Evolutionary conservation across 2,797 vertebrate species (phyloP).

Genomic region (Hoplostethus mediterraneus): DNA sequence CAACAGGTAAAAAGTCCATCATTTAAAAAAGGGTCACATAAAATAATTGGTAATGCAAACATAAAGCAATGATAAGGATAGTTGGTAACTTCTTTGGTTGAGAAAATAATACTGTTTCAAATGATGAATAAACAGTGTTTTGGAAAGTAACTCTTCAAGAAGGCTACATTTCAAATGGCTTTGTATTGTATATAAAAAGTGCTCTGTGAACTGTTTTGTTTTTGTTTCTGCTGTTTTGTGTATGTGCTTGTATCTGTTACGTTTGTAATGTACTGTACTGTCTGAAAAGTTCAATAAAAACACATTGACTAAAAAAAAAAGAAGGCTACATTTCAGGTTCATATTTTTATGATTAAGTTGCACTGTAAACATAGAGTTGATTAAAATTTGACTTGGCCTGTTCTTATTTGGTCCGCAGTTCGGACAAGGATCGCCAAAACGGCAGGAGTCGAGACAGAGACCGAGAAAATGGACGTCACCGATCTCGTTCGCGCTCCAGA

Average conservation of each 20-base stretch:
- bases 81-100: neutral
- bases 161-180: neutral
- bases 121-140: neutral
- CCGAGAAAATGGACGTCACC: conserved; percentile 42
- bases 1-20: conserved; percentile 65
- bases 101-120: neutral
- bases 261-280: too few species aligned
- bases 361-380: neutral
- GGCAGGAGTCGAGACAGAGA: conserved; percentile 80
- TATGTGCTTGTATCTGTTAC: too few species aligned
- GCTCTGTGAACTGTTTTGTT: too few species aligned
- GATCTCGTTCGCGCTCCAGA: conserved; percentile 69
- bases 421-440: conserved; percentile 72
- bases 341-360: neutral
- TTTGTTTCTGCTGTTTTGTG: too few species aligned
- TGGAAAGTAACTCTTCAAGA: neutral
- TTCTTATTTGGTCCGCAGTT: conserved; percentile 39
- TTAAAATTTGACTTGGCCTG: neutral
- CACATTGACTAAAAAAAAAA: too few species aligned
- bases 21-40: too few species aligned
- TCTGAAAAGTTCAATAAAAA: too few species aligned
- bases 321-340: neutral
- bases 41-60: too few species aligned
- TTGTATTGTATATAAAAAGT: too few species aligned
- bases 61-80: too few species aligned